phyloP scores from a whole-genome alignment of 2,888 invertebrate genomes.

The Apamea monoglypha region DNA sequence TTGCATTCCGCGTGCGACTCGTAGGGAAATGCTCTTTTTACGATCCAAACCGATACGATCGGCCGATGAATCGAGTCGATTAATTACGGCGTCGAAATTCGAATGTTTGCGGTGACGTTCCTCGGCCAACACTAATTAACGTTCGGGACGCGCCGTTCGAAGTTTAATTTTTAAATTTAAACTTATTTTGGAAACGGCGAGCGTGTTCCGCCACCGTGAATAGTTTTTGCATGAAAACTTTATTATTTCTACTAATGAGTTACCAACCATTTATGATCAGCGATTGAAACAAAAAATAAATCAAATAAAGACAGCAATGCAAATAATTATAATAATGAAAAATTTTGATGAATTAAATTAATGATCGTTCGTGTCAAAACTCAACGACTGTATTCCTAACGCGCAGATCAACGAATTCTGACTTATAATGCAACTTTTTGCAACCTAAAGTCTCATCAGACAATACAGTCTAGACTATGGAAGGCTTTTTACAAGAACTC shows the following conservation, averaged over 20 bases:
- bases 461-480: slow-evolving; percentile 43
- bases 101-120: slow-evolving; percentile 79
- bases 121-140: slow-evolving; percentile 80
- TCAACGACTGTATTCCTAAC: slow-evolving; percentile 27
- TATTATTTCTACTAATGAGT: slow-evolving; percentile 52
- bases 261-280: slow-evolving; percentile 39
- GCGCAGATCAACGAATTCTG: slow-evolving; percentile 34
- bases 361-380: slow-evolving; percentile 39
- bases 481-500: slow-evolving; percentile 43
- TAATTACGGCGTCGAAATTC: slow-evolving; percentile 80
- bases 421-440: slow-evolving; percentile 46
- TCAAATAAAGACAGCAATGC: slow-evolving; percentile 50
- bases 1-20: slow-evolving; percentile 81
- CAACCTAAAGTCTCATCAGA: slow-evolving; percentile 31
- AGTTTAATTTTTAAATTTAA: slow-evolving; percentile 69
- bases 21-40: slow-evolving; percentile 86
- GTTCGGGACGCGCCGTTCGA: slow-evolving; percentile 61
- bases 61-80: slow-evolving; percentile 84
- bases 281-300: slow-evolving; percentile 44
- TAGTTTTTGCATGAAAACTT: slow-evolving; percentile 48
- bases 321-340: slow-evolving; percentile 47
- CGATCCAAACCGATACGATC: slow-evolving; percentile 85
- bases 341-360: slow-evolving; percentile 47
- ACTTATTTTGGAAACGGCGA: slow-evolving; percentile 63
- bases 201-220: slow-evolving; percentile 40